A percentile compares a stretch with the other conserved stretches of the same genome.
These are phyloP conservation scores for Eupeodes luniger DNA, from an alignment of 2,888 invertebrate species.

Conservation along the genomic window DNA sequence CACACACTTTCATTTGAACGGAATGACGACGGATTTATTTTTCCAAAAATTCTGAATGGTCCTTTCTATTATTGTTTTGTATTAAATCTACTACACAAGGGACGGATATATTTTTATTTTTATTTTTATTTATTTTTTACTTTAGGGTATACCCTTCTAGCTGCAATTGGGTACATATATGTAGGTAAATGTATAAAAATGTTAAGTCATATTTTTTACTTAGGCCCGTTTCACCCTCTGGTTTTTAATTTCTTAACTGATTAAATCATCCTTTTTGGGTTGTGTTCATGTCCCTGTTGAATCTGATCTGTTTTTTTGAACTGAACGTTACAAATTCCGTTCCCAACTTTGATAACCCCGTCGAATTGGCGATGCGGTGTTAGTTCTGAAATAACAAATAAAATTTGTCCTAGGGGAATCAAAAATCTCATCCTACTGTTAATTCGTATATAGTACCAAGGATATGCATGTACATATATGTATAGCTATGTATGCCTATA, in stretches of 20 bases:
- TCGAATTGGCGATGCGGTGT: conserved; percentile 21
- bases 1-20: conserved; percentile 60
- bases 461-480: neutral
- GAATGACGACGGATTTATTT: conserved; percentile 58
- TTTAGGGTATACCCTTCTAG: conserved; percentile 22
- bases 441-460: conserved; percentile 1
- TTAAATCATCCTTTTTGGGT: conserved; percentile 66
- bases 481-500: neutral
- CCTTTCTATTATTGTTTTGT: conserved; percentile 68
- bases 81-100: conserved; percentile 34
- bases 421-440: conserved; percentile 37
- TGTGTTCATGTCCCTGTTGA: conserved; percentile 2
- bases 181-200: neutral
- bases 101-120: neutral
- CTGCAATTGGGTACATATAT: no score
- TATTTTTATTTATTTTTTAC: neutral
- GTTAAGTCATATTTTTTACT: neutral
- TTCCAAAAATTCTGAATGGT: conserved; percentile 50
- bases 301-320: neutral
- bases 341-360: neutral
- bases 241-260: conserved; percentile 48
- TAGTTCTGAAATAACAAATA: conserved; percentile 60
- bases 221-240: conserved; percentile 56
- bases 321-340: neutral
- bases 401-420: conserved; percentile 51